Evolutionary conservation across 2,113 vertebrate species (phyloP), one percentile per base, ranked within the genome.

Genomic region (Chroicocephalus ridibundus): DNA sequence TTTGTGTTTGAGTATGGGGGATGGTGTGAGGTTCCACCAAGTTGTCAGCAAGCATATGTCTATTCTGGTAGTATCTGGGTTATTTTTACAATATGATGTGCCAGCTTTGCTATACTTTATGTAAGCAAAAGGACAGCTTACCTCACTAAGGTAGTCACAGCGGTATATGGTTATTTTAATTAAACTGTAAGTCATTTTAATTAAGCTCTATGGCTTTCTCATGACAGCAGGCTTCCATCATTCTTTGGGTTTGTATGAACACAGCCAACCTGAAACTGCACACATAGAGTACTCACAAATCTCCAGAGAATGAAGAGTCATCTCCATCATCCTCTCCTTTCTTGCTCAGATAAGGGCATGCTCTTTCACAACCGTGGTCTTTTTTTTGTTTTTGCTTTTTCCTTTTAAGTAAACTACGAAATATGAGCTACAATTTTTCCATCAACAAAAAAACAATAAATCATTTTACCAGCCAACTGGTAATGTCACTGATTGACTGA

Each of bases 181-280:
- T 92, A 90, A 93, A 74, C 51, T 78, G 15, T 55, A 85, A 69
- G 40, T 77, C 80, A 82, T 78, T 95, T 94, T 85, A 88, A 85
- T 91, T 74, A 96, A 88, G 44, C 22, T 92, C 31, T 65, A 6
- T 65, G 40, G 31, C 15, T 79, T 82, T 93, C 40, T 85, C 32
- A 38, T 77, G 71, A 54, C 57, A 82, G 31, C 24, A 94, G 32
- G 38, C 57, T 86, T 92, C 77, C 84, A 21, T 84, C 34, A 47
- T 81, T 92, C 55, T 92, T 71, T 17, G n/a, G 40, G n/a, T 64
- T 4, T 21, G 11, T 22, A 42, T 31, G n/a, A 92, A 55, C 16
- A 84, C 15, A 79, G 36, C 6, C 31, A 80, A 34, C 17, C 46
- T 92, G 51, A 82, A 96, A 71, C 8, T 74, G 12, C 51, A 71